A percentile compares a stretch with the other conserved stretches of the same genome.
Conservation (phyloP, 2,888 invertebrate genomes). For the Pyrochroa serraticornis region DNA sequence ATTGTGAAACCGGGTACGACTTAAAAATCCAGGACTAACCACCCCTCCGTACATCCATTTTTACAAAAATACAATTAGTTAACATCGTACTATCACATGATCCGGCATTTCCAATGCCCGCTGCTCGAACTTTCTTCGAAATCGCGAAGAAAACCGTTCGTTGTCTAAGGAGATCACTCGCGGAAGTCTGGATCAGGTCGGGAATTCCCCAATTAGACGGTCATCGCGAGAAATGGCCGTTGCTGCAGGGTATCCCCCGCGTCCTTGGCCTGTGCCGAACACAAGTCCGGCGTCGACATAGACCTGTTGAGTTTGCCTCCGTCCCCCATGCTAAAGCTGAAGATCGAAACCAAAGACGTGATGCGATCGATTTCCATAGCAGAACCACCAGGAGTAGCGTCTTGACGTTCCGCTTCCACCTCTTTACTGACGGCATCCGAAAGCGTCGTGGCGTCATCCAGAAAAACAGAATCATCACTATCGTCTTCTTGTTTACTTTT, state of each 20-base stretch:
- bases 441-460: conserved; percentile 56
- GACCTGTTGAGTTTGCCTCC: conserved; percentile 56
- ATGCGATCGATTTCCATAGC: conserved; percentile 66
- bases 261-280: conserved; percentile 63
- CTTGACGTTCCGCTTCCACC: conserved; percentile 31
- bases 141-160: conserved; percentile 32
- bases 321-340: conserved; percentile 61
- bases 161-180: conserved; percentile 34
- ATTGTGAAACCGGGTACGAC: conserved; percentile 8
- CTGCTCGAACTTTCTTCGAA: conserved; percentile 19
- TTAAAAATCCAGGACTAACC: conserved; percentile 33
- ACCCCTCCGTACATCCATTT: conserved; percentile 30
- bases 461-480: conserved; percentile 56
- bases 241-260: conserved; percentile 57
- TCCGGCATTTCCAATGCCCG: conserved; percentile 36
- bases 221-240: conserved; percentile 63
- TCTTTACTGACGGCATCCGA: conserved; percentile 53
- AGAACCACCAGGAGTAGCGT: conserved; percentile 31
- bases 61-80: conserved; percentile 52
- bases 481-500: conserved; percentile 52
- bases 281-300: conserved; percentile 62
- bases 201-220: conserved; percentile 54
- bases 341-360: conserved; percentile 65
- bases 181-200: conserved; percentile 17
- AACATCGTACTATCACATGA: conserved; percentile 52